A percentile compares a stretch with the other conserved stretches of the same genome.
These are phyloP conservation scores for Drosophila limbata DNA, from an alignment of 2,888 invertebrate genomes.

Conservation along the genomic window DNA sequence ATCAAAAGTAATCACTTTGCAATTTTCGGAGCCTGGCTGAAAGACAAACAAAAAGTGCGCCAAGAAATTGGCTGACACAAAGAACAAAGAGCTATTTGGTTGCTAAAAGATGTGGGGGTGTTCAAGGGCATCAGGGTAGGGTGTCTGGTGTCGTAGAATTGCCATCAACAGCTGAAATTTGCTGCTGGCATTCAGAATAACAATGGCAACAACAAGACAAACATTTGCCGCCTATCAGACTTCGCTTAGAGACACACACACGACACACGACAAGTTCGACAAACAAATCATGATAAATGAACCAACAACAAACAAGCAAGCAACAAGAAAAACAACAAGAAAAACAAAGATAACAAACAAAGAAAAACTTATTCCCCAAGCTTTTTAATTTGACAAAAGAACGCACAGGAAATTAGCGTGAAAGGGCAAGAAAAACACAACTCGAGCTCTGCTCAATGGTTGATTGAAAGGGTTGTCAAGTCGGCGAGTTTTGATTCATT, in stretches of 20 bases:
- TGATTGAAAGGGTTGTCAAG: slow-evolving; percentile 73
- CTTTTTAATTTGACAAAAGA: slow-evolving; percentile 80
- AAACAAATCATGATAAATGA: slow-evolving; percentile 83
- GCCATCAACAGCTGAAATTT: slow-evolving; percentile 74
- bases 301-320: slow-evolving; percentile 72
- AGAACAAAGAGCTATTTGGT: slow-evolving; percentile 54
- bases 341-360: too few species aligned
- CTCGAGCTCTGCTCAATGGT: slow-evolving; percentile 26
- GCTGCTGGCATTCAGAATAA: slow-evolving; percentile 69
- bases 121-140: background rate
- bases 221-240: slow-evolving; percentile 78
- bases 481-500: background rate
- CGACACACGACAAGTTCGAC: slow-evolving; percentile 65
- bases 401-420: slow-evolving; percentile 73
- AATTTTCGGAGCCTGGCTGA: slow-evolving; percentile 62
- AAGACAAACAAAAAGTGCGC: slow-evolving; percentile 78
- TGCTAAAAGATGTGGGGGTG: background rate
- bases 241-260: slow-evolving; percentile 24
- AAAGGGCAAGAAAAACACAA: slow-evolving; percentile 63
- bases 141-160: slow-evolving; percentile 33
- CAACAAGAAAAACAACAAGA: slow-evolving; percentile 17
- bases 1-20: slow-evolving; percentile 82
- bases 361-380: slow-evolving; percentile 62
- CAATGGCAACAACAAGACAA: slow-evolving; percentile 62
- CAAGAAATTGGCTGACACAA: slow-evolving; percentile 67